These are phyloP conservation scores for Torymus texanus DNA, from an alignment of 2,888 invertebrate genomes.

Conservation along the genomic window DNA sequence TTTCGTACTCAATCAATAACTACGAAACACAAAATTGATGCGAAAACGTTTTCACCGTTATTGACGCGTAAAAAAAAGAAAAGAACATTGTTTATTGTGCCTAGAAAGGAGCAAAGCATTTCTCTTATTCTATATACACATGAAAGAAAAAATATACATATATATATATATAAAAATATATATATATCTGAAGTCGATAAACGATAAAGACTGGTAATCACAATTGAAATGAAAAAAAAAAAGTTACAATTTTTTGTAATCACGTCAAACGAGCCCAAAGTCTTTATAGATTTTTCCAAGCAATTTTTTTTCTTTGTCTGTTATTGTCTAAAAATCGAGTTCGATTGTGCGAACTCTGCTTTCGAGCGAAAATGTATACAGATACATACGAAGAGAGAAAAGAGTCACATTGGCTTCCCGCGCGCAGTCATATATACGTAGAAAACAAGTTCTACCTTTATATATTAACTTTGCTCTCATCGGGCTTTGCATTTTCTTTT, in stretches of 20 bases:
- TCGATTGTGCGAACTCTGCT: conserved; percentile 56
- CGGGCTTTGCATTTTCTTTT: conserved; percentile 48
- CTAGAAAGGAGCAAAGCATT: conserved; percentile 57
- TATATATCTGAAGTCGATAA: conserved; percentile 52
- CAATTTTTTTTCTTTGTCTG: conserved; percentile 42
- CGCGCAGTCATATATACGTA: conserved; percentile 27
- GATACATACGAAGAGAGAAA: conserved; percentile 15
- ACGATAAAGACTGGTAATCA: conserved; percentile 59
- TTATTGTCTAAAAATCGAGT: conserved; percentile 52
- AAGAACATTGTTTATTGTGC: conserved; percentile 53
- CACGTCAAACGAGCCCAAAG: conserved; percentile 35
- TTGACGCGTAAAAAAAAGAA: conserved; percentile 40
- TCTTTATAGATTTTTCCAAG: conserved; percentile 51
- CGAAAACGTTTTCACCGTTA: conserved; percentile 45
- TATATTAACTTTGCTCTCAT: conserved; percentile 27
- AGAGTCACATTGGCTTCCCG: conserved; percentile 57
- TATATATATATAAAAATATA: conserved; percentile 12
- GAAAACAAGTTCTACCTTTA: conserved; percentile 18
- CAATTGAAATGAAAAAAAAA: conserved; percentile 55
- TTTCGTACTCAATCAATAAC: conserved; percentile 34
- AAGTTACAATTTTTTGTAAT: conserved; percentile 55
- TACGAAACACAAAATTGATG: conserved; percentile 33
- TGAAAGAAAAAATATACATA: conserved; percentile 12
- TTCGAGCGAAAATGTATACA: conserved; percentile 42
- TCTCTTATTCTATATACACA: conserved; percentile 49